Percentiles rank a stretch among this genome's conserved stretches.
Evolutionary conservation across 2,888 invertebrate species (phyloP).

Genomic region (Dolichomitus sp.): DNA sequence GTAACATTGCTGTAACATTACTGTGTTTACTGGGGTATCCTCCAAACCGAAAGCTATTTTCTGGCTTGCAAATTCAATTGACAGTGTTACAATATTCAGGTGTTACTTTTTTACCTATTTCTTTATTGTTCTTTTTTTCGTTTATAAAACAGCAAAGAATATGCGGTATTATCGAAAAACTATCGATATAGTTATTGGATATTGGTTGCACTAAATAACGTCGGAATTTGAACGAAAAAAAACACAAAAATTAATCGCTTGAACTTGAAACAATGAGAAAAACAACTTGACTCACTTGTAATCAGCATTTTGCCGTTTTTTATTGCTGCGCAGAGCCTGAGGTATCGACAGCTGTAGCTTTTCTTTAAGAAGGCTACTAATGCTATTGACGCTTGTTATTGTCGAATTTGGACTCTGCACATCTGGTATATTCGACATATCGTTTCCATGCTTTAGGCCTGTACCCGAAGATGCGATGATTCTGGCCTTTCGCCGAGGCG

Average conservation of each 20-base stretch:
- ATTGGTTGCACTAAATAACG: too few species aligned
- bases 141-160: background rate
- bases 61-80: too few species aligned
- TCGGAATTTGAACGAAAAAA: too few species aligned
- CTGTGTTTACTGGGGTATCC: too few species aligned
- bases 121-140: background rate
- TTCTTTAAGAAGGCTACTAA: slow-evolving; percentile 93
- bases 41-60: too few species aligned
- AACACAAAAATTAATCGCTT: too few species aligned
- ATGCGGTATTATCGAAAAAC: too few species aligned
- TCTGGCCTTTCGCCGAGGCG: slow-evolving; percentile 89
- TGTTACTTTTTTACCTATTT: background rate
- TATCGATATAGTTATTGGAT: too few species aligned
- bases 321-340: slow-evolving; percentile 81
- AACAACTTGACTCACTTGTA: slow-evolving; percentile 77
- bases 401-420: slow-evolving; percentile 92
- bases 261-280: background rate
- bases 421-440: slow-evolving; percentile 88
- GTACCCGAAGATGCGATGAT: slow-evolving; percentile 88
- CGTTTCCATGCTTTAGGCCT: slow-evolving; percentile 87
- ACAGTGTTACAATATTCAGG: too few species aligned
- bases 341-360: slow-evolving; percentile 90
- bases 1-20: too few species aligned
- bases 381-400: slow-evolving; percentile 94
- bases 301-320: slow-evolving; percentile 83